Conservation (phyloP, 1,140 invertebrate species). For the Nomia melanderi region DNA sequence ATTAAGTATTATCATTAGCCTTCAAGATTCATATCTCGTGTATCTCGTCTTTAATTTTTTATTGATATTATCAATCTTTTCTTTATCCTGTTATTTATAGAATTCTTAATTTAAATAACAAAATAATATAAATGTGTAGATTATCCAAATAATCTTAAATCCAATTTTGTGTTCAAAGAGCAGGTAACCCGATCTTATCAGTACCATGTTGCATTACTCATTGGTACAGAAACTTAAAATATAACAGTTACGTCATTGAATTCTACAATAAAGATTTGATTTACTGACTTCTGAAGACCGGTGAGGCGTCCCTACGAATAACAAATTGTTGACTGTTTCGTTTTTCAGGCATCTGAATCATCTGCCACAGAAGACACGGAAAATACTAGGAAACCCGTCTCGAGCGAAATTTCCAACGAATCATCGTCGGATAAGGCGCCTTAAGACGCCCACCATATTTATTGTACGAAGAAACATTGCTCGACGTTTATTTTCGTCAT, state of each 20-base stretch:
- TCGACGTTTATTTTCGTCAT: conserved; percentile 35
- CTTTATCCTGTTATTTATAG: too few relatives aligned
- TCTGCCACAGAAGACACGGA: not conserved
- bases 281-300: not conserved
- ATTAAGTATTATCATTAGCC: too few relatives aligned
- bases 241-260: not conserved
- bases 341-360: conserved; percentile 47
- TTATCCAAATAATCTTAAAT: too few relatives aligned
- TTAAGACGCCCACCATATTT: conserved; percentile 23
- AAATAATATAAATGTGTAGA: too few relatives aligned
- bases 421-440: conserved; percentile 11
- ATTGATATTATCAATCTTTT: too few relatives aligned
- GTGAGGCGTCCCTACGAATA: not conserved
- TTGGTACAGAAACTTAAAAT: not conserved
- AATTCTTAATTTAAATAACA: too few relatives aligned
- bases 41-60: too few relatives aligned
- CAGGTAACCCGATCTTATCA: too few relatives aligned
- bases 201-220: not conserved
- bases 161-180: too few relatives aligned
- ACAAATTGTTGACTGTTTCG: not conserved
- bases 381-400: conserved; percentile 11
- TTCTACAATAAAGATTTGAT: not conserved
- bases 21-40: too few relatives aligned
- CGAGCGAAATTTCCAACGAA: not conserved
- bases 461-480: not conserved